Evolutionary conservation across 2,797 vertebrate species (phyloP).

Genomic region (Odontamblyopus rebecca): DNA sequence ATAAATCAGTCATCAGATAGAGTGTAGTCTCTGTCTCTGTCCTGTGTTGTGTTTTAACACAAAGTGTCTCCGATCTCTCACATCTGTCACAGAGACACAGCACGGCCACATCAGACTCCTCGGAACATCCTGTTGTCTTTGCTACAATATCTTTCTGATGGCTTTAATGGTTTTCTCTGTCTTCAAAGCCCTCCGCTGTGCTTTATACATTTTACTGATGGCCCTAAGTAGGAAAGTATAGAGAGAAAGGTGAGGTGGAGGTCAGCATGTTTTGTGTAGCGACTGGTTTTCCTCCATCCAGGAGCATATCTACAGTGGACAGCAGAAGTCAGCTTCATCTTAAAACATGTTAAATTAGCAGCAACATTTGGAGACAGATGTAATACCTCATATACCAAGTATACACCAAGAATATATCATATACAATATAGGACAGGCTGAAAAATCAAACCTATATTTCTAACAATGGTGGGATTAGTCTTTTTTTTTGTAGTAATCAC

Average conservation of each 20-base stretch:
- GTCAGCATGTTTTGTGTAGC: slow-evolving; percentile 26
- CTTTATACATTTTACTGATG: slow-evolving; percentile 41
- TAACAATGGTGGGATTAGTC: not conserved
- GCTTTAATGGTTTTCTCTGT: slow-evolving; percentile 30
- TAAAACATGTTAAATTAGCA: slow-evolving; percentile 12
- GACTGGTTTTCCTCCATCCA: slow-evolving; percentile 55
- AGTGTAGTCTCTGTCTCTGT: slow-evolving; percentile 7
- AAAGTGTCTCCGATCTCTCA: not conserved
- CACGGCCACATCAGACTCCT: slow-evolving; percentile 16
- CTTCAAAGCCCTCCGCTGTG: slow-evolving; percentile 49
- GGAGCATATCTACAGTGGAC: slow-evolving; percentile 34
- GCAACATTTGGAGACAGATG: slow-evolving; percentile 14
- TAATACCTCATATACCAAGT: slow-evolving; percentile 24
- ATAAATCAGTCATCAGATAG: slow-evolving; percentile 24
- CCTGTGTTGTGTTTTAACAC: slow-evolving; percentile 1
- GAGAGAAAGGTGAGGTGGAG: slow-evolving; percentile 43
- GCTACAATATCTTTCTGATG: slow-evolving; percentile 23
- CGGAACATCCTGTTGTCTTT: slow-evolving; percentile 20
- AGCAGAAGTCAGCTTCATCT: slow-evolving; percentile 29
- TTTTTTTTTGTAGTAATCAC: not conserved
- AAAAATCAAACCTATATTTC: too few relatives aligned
- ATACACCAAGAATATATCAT: not conserved
- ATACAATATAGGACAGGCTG: not conserved
- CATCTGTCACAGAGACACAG: slow-evolving; percentile 16
- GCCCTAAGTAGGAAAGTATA: slow-evolving; percentile 40